Base-by-base conservation (phyloP, 1,140 invertebrate genomes). In the Drosophila lini region DNA sequence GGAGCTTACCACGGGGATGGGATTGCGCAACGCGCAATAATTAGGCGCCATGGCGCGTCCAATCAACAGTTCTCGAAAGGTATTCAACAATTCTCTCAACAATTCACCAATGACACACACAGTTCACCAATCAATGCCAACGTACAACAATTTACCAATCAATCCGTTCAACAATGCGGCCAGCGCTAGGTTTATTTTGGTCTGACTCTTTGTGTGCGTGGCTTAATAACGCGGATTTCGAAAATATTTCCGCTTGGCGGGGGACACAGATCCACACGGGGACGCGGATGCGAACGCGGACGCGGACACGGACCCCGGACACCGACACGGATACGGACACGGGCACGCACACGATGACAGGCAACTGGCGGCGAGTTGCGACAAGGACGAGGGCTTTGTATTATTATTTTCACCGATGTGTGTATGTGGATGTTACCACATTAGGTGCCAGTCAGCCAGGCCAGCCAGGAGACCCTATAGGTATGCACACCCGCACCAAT, bases 1-100 rank as follows among this genome's bases (percentile, higher is more conserved):
- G 16, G 52, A 41, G 32, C n/a, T 38, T 10, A 47, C n/a, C 16
- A 65, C 58, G 65, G 64, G 60, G 50, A 68, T 73, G 80, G 71
- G 84, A 83, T 86, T 88, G 83, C 83, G 84, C 83, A 86, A 89
- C 80, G 83, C 64, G 56, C 80, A 59, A 74, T 83, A 83, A 86
- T 86, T 86, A 85, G 74, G 65, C 81, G 69, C 59, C 62, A 50
- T 59, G 38, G 45, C 68, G 22, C 38, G 55, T 60, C 59, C 74
- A 85, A 80, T 83, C 78, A 74, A 80, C 80, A 83, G 77, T 58
- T 84, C 61, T 25, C 81, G 61, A 84, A 63, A 63, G 78, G 78
- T 74, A 73, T 67, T 76, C 64, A 56, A 65, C 65, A 68, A 65
- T 19, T 31, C 15, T 19, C 32, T 53, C 25, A 25, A 15, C 40